Evolutionary conservation across 2,888 invertebrate genomes (phyloP), one percentile per base, ranked within the genome.

Genomic region (Aquatica leii): DNA sequence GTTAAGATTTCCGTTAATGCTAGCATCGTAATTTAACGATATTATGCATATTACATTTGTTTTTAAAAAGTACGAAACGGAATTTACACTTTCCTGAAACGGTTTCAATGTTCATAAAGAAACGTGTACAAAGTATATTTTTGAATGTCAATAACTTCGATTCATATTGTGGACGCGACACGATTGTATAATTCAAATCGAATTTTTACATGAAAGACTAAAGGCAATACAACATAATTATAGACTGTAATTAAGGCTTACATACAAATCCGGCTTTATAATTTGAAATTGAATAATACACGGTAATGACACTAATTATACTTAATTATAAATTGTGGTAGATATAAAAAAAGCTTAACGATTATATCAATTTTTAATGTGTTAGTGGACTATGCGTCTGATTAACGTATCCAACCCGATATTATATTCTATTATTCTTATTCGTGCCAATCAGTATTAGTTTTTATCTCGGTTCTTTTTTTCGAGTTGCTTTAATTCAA

Each of bases 311-410:
- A 31, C 43, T 43, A 43, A 43, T 54, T 43, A 54, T 24, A 15
- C 24, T 53, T 53, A 53, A 53, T 53, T 40, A 53, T 53, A 43
- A 54, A 54, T 54, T 54, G 43, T 24, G 15, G n/a, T 24, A 14
- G 12, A 18, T 54, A 18, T 20, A 18, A 46, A 46, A 46, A n/a
- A 21, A 14, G 15, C 31, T 31, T 54, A 11, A 43, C 18, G 9
- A 54, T 43, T 31, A 43, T 54, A 43, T 54, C 24, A 54, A 40
- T 40, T 43, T 41, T 54, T 54, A 41, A 43, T 31, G 41, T 41
- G 20, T 46, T 46, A 46, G 20, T 46, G 18, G 46, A 20, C 18
- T 11, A 18, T 46, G 15, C 8, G 15, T 41, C n/a, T 15, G 41
- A 41, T 41, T 14, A 41, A 41, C 5, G 15, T 15, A 15, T 41